Conservation (phyloP, 1,140 invertebrate genomes). For the Pomacea maculata region DNA sequence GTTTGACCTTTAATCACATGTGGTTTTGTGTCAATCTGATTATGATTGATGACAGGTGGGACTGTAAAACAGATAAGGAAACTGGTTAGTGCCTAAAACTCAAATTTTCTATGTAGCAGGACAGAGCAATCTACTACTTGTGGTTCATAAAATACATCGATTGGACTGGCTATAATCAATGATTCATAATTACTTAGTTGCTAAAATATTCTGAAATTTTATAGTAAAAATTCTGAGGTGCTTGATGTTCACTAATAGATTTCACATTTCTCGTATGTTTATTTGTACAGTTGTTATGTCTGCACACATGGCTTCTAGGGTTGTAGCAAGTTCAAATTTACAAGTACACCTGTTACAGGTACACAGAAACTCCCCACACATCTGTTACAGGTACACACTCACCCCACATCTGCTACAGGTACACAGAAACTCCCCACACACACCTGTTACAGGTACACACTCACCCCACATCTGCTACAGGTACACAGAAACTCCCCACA, state of each 20-base stretch:
- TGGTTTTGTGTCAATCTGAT: conserved; percentile 41
- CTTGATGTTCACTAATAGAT: too few relatives aligned
- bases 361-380: background rate
- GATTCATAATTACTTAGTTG: too few relatives aligned
- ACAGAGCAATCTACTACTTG: too few relatives aligned
- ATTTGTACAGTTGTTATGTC: too few relatives aligned
- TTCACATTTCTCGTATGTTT: too few relatives aligned
- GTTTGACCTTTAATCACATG: conserved; percentile 47
- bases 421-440: background rate
- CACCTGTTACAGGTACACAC: background rate
- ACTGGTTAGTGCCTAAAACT: background rate
- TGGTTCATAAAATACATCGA: too few relatives aligned
- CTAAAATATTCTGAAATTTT: too few relatives aligned
- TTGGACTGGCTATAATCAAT: too few relatives aligned
- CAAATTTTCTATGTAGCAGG: too few relatives aligned
- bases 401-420: background rate
- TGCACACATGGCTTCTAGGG: too few relatives aligned
- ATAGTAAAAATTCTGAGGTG: too few relatives aligned
- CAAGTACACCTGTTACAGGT: background rate
- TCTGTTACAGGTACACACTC: background rate
- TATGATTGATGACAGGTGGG: conserved; percentile 57
- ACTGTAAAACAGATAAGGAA: conserved; percentile 51
- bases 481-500: background rate
- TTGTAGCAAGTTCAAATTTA: background rate
- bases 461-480: background rate